Evolutionary conservation across 2,113 vertebrate species (phyloP).

Genomic region (Mesitornis unicolor): DNA sequence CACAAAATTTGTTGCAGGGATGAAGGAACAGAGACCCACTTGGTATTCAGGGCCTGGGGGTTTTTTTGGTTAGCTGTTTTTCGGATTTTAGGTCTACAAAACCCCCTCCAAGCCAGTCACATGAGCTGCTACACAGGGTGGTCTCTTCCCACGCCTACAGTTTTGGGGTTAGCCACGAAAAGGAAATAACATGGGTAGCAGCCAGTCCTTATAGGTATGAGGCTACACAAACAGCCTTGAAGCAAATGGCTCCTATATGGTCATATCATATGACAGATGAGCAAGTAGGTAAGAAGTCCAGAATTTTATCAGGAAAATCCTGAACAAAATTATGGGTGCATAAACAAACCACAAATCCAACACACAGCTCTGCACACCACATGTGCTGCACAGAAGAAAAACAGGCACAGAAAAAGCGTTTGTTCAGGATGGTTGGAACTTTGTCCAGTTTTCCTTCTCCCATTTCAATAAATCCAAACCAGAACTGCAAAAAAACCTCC

Average conservation of each 20-base stretch:
- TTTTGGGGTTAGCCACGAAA: background rate
- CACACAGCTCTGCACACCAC: background rate
- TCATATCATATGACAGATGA: background rate
- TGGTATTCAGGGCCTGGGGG: background rate
- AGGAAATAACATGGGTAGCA: background rate
- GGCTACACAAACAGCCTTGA: background rate
- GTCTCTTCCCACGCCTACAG: background rate
- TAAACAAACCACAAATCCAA: background rate
- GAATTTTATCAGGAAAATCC: background rate
- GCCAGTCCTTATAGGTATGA: background rate
- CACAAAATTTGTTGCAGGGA: background rate
- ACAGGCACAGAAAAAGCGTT: background rate
- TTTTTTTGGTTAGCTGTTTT: background rate
- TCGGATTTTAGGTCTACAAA: background rate
- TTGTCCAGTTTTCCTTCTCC: background rate
- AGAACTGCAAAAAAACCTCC: background rate
- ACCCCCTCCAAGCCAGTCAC: background rate
- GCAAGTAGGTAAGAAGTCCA: background rate
- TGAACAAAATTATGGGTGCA: background rate
- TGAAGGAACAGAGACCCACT: background rate
- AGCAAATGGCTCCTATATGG: background rate
- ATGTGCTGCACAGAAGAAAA: background rate
- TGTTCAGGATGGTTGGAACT: background rate
- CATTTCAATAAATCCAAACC: background rate
- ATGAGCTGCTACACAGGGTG: background rate